Conservation (phyloP, 2,888 invertebrate species). For the Campoplex nolae region DNA sequence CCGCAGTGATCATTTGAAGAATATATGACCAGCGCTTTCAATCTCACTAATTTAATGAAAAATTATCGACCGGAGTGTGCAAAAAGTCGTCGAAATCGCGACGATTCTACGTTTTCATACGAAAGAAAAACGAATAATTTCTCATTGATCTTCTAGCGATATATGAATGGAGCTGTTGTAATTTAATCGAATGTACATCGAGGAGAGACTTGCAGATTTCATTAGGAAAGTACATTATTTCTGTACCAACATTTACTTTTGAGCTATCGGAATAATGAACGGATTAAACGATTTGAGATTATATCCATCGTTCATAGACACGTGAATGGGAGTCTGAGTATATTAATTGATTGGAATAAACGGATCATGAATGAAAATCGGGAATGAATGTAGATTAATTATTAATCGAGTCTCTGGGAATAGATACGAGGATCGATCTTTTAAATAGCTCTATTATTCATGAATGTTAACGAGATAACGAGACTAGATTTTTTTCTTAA, state of each 20-base stretch:
- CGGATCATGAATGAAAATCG: not conserved
- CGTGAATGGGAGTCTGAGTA: not conserved
- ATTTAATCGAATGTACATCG: not conserved
- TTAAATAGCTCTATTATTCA: not conserved
- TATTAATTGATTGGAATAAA: not conserved
- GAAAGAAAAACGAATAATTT: not conserved
- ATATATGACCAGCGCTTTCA: not conserved
- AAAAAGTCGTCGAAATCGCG: not conserved
- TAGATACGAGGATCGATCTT: not conserved
- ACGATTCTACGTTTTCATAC: not conserved
- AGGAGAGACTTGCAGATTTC: not conserved
- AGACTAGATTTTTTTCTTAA: not conserved
- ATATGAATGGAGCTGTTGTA: not conserved
- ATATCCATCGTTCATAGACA: not conserved
- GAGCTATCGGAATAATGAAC: not conserved
- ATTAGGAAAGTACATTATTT: not conserved
- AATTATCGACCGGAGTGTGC: not conserved
- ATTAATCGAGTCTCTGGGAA: not conserved
- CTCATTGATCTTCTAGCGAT: not conserved
- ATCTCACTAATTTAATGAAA: not conserved
- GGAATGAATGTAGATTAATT: not conserved
- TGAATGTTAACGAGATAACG: not conserved
- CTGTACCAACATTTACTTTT: not conserved
- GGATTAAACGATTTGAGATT: not conserved
- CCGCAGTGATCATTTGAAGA: constrained; percentile 10